phyloP scores from a whole-genome alignment of 2,888 invertebrate species.

The Notodonta dromedarius region DNA sequence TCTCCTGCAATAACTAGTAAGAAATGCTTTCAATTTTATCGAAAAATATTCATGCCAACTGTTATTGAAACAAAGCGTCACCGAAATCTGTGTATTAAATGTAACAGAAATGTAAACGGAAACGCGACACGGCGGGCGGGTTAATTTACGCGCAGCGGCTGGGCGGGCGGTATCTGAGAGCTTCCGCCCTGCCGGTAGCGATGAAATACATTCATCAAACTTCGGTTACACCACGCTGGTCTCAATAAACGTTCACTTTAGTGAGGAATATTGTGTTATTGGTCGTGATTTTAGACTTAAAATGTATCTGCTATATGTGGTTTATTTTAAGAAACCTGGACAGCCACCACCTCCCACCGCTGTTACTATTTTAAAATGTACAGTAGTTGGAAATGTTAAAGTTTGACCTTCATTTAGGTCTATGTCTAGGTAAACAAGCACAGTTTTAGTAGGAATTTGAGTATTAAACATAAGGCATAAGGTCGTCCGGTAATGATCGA shows the following conservation, averaged over 20 bases:
- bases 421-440: no score
- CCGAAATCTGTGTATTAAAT: constrained; percentile 29
- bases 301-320: not conserved
- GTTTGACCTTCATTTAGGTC: no score
- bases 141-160: constrained; percentile 68
- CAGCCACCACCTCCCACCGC: no score
- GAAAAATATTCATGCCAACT: no score
- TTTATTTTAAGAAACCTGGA: no score
- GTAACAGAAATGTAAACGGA: constrained; percentile 60
- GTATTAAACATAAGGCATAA: no score
- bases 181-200: constrained; percentile 67
- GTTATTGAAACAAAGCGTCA: constrained; percentile 3
- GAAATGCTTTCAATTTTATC: no score
- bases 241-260: constrained; percentile 54
- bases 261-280: not conserved
- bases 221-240: constrained; percentile 65
- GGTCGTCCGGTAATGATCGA: no score
- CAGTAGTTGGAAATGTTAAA: no score
- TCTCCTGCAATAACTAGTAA: no score
- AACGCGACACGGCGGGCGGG: constrained; percentile 59
- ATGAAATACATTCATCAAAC: constrained; percentile 76
- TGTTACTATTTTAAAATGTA: no score
- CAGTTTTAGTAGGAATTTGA: no score
- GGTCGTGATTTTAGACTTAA: not conserved
- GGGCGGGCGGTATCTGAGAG: constrained; percentile 69